These are phyloP conservation scores for Drosophila austrosaltans DNA, from an alignment of 2,888 invertebrate species.

Conservation along the genomic window DNA sequence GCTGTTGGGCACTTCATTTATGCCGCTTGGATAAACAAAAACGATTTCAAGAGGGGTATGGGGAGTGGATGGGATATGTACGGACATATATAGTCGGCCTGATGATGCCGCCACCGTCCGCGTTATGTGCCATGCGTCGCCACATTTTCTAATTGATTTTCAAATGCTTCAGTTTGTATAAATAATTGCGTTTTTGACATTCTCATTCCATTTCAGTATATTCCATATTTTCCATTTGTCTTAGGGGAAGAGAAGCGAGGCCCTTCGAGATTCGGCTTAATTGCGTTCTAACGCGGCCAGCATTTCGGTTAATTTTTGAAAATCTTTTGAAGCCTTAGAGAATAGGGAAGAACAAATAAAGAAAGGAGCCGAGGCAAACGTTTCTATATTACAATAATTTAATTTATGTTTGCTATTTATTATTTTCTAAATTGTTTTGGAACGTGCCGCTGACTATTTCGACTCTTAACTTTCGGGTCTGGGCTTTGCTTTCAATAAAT, in stretches of 20 bases:
- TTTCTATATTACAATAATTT: constrained; percentile 80
- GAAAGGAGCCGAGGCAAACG: neutral
- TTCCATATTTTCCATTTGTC: constrained; percentile 62
- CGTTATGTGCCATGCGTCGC: constrained; percentile 72
- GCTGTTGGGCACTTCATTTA: constrained; percentile 70
- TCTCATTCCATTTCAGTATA: constrained; percentile 44
- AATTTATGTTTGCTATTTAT: constrained; percentile 82
- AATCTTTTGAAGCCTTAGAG: constrained; percentile 56
- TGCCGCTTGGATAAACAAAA: constrained; percentile 72
- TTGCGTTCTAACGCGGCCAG: constrained; percentile 53
- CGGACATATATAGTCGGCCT: neutral
- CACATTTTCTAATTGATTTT: constrained; percentile 82
- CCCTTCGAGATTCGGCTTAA: constrained; percentile 60
- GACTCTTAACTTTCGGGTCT: constrained; percentile 3
- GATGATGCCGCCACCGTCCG: neutral
- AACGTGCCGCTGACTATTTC: constrained; percentile 73
- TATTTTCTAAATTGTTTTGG: constrained; percentile 82
- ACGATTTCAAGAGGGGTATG: constrained; percentile 21
- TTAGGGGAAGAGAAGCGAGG: constrained; percentile 31
- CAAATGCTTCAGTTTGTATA: constrained; percentile 80
- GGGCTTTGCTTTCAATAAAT: constrained; percentile 58
- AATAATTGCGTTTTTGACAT: constrained; percentile 81
- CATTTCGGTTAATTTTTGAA: constrained; percentile 62
- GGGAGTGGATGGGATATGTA: neutral
- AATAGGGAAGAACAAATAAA: constrained; percentile 22